These are phyloP conservation scores for Penaeus japonicus DNA, from an alignment of 1,140 invertebrate genomes.

Conservation along the genomic window DNA sequence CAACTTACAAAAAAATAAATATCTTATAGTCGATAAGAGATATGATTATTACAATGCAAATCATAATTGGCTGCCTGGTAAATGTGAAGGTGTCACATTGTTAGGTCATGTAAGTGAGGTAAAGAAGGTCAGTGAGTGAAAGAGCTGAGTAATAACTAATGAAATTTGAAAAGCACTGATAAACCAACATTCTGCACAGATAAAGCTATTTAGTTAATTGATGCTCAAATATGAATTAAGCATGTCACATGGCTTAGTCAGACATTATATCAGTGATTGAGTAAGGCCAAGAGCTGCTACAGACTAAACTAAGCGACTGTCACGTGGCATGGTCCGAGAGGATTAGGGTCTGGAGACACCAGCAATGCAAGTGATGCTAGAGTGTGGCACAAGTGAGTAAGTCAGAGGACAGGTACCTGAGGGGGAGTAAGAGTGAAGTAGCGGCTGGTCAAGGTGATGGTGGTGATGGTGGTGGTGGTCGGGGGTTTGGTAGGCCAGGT, in stretches of 20 bases:
- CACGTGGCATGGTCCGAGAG: background rate
- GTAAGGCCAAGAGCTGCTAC: background rate
- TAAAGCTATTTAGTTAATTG: slow-evolving; percentile 4
- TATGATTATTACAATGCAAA: too few species aligned
- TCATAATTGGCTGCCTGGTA: too few species aligned
- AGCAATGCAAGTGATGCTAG: slow-evolving; percentile 35
- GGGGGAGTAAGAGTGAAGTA: slow-evolving; percentile 57
- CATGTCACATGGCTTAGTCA: background rate
- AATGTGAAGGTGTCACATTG: too few species aligned
- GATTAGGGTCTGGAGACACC: background rate
- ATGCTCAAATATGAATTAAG: background rate
- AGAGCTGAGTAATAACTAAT: too few species aligned
- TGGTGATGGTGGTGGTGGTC: slow-evolving; percentile 46
- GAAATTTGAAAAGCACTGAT: background rate
- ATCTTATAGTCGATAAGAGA: too few species aligned
- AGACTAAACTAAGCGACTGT: background rate
- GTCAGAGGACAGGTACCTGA: slow-evolving; percentile 52
- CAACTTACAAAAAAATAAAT: too few species aligned
- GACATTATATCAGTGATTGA: background rate
- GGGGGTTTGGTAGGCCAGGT: slow-evolving; percentile 48
- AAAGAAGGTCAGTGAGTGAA: too few species aligned
- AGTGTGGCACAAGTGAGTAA: slow-evolving; percentile 48
- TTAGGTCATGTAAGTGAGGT: too few species aligned
- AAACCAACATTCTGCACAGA: background rate
- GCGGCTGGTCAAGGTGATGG: slow-evolving; percentile 52